Conservation (phyloP, 2,113 vertebrate genomes). For the Hemibagrus wyckioides region DNA sequence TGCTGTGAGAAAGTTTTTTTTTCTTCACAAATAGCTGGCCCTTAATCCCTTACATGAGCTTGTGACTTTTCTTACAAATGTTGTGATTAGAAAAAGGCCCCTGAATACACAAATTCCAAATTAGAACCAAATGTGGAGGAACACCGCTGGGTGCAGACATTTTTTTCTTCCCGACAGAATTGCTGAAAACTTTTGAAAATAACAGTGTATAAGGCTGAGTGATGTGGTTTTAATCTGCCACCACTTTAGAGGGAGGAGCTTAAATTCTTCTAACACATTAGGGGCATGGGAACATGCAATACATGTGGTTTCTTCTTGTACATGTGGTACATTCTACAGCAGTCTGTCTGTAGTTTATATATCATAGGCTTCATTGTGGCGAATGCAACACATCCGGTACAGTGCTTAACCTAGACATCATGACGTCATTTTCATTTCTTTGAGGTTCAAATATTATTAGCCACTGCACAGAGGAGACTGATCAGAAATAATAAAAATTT, state of each 20-base stretch:
- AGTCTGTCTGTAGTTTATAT: neutral
- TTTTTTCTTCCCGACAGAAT: constrained; percentile 23
- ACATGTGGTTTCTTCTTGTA: neutral
- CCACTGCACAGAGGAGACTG: neutral
- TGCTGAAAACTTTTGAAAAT: constrained; percentile 12
- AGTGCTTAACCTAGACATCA: neutral
- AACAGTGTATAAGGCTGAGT: constrained; percentile 6
- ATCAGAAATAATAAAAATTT: neutral
- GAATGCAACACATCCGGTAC: constrained; percentile 15
- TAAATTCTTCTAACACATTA: neutral
- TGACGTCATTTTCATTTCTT: neutral
- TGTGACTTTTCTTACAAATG: constrained; percentile 11
- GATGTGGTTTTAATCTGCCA: constrained; percentile 32
- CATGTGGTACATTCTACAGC: neutral
- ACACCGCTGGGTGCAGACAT: constrained; percentile 11
- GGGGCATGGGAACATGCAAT: constrained; percentile 25
- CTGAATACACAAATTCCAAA: constrained; percentile 30
- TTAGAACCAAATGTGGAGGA: constrained; percentile 32
- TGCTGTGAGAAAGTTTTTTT: neutral
- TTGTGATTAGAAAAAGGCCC: constrained; percentile 21
- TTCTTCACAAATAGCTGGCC: neutral
- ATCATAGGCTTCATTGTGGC: neutral
- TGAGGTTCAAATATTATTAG: neutral
- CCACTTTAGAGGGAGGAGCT: neutral
- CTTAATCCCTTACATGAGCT: neutral